These are phyloP conservation scores for Thymelicus lineola DNA, from an alignment of 2,888 invertebrate genomes.

Conservation along the genomic window DNA sequence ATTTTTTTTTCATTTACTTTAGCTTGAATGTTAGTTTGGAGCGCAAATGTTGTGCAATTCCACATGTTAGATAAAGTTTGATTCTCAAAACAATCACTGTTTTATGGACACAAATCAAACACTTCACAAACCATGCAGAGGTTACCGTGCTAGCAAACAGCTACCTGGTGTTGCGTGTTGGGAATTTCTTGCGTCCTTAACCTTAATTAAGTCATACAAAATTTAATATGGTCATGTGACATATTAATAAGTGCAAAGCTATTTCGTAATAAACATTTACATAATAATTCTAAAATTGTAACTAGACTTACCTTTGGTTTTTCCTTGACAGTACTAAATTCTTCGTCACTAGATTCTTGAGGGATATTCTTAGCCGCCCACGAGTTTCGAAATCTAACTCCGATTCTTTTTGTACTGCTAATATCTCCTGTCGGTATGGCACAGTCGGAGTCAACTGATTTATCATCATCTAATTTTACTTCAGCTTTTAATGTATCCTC, in stretches of 20 bases:
- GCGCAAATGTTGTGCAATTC: background rate
- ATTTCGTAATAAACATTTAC: background rate
- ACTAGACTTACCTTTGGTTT: slow-evolving; percentile 66
- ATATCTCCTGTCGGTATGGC: slow-evolving; percentile 65
- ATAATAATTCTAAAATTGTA: background rate
- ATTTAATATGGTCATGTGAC: slow-evolving; percentile 31
- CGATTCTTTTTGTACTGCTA: slow-evolving; percentile 62
- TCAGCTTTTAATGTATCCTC: slow-evolving; percentile 43
- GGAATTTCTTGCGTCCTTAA: slow-evolving; percentile 62
- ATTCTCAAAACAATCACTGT: background rate
- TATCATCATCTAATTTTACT: slow-evolving; percentile 75
- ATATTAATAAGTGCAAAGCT: slow-evolving; percentile 26
- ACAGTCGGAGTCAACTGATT: slow-evolving; percentile 66
- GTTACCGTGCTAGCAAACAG: slow-evolving; percentile 46
- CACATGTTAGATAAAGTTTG: slow-evolving; percentile 7
- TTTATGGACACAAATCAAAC: slow-evolving; percentile 14
- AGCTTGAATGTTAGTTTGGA: background rate
- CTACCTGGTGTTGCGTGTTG: slow-evolving; percentile 65
- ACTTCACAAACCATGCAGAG: slow-evolving; percentile 46
- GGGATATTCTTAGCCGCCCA: slow-evolving; percentile 65
- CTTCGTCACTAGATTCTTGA: slow-evolving; percentile 71
- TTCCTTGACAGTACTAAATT: slow-evolving; percentile 62
- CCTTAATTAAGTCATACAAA: slow-evolving; percentile 63
- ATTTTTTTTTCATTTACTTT: too few relatives aligned
- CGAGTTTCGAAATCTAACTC: slow-evolving; percentile 73